These are phyloP conservation scores for Felis chaus DNA, from an alignment of 2,113 vertebrate genomes.

Conservation along the genomic window DNA sequence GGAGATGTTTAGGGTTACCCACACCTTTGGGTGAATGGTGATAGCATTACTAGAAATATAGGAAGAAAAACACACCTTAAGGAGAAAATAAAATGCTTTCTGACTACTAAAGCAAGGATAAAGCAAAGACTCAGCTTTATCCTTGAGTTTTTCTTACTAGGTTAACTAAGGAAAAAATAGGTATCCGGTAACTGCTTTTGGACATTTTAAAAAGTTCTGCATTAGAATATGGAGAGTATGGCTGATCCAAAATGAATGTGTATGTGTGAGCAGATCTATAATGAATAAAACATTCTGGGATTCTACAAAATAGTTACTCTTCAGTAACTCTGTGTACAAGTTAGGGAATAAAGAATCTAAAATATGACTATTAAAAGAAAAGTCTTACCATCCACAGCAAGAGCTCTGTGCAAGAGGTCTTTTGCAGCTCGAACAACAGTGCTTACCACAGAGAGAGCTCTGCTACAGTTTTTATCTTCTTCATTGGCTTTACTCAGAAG, in stretches of 20 bases:
- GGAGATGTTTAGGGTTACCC: background rate
- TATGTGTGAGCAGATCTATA: background rate
- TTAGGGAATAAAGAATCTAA: background rate
- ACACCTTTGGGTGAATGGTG: background rate
- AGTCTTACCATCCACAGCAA: conserved; percentile 96
- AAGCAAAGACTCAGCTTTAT: conserved; percentile 2
- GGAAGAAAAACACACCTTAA: background rate
- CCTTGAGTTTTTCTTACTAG: background rate
- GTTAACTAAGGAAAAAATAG: conserved; percentile 26
- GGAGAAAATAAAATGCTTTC: background rate
- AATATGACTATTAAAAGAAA: background rate
- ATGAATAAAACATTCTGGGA: background rate
- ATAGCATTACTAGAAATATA: background rate
- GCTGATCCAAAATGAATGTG: background rate
- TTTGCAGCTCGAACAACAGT: conserved; percentile 97
- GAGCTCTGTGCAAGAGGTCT: conserved; percentile 96
- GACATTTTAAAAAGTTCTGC: conserved; percentile 12
- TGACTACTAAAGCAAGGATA: background rate
- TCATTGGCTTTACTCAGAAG: conserved; percentile 98
- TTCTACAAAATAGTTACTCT: background rate
- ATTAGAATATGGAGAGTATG: background rate
- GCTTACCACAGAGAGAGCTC: conserved; percentile 96
- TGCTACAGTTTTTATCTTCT: conserved; percentile 98
- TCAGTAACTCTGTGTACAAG: background rate
- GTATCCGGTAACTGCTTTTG: background rate